Base-by-base conservation (phyloP, 2,888 invertebrate species). In the Micropterix aruncella region DNA sequence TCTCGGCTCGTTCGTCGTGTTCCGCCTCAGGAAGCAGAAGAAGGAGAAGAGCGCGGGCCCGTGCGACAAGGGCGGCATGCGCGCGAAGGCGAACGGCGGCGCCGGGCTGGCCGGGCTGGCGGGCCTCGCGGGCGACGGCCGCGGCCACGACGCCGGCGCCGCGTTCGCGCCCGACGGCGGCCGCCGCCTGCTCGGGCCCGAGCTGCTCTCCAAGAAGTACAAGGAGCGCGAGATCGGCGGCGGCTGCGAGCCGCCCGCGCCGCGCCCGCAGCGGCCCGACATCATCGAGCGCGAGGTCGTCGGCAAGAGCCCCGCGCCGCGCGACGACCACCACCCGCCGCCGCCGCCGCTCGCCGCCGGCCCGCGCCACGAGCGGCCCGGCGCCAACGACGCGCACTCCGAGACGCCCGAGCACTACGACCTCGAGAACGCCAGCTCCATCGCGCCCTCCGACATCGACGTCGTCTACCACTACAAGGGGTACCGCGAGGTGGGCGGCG, bases 401-500 rank as follows among this genome's bases (percentile, higher is more conserved):
- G 87, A 88, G 57, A 73, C 82, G 48, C 90, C 92, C 0, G 93
- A 94, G 60, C 92, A 93, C 60, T 96, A 96, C 59, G 95, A 96
- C 60, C 70, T 96, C 48, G 96, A 96, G 67, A 95, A 95, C 63
- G 94, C 95, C 1, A 94, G 93, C 61, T 94, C 93, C 0, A 95
- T 96, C 52, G 96, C 96, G 1, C 95, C 96, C 0, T 94, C 94
- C 2, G 96, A 96, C 59, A 94, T 94, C 51, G 95, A 96, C 59
- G 90, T 96, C 50, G 91, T 93, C 9, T 92, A 92, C 56, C 95
- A 96, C 61, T 96, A 96, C 60, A 93, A 94, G 69, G 91, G 87
- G 9, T 94, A 90, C 60, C 74, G 94, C 18, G 91, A 93, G 65
- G 83, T 80, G 40, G 80, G 78, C 2, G 89, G 89, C 1, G 79